Conservation (phyloP, 2,113 vertebrate species). For the Corapipo altera region DNA sequence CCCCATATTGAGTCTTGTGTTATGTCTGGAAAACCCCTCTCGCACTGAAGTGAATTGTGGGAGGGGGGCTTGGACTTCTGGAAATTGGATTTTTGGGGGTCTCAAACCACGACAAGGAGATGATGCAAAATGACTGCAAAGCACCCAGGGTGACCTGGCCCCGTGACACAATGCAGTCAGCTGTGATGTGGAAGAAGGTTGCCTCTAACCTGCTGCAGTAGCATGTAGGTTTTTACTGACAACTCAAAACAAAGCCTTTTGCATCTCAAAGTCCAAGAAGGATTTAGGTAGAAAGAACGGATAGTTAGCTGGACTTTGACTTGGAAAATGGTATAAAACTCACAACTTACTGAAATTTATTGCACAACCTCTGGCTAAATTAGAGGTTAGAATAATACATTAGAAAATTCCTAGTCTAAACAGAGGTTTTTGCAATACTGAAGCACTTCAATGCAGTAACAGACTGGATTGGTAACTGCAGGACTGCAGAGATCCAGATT, state of each 20-base stretch:
- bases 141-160: accelerated
- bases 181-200: background rate
- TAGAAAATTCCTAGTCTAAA: background rate
- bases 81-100: too few relatives aligned
- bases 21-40: too few relatives aligned
- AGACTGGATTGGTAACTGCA: background rate
- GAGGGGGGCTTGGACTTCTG: too few relatives aligned
- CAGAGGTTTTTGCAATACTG: background rate
- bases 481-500: background rate
- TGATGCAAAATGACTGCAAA: background rate
- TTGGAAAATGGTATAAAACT: background rate
- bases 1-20: too few relatives aligned
- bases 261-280: background rate
- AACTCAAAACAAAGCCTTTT: background rate
- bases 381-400: background rate
- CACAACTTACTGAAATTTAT: background rate
- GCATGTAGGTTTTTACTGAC: background rate
- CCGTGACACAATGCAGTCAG: background rate
- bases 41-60: too few relatives aligned
- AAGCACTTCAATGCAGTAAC: background rate
- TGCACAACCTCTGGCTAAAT: background rate
- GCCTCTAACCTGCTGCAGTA: background rate
- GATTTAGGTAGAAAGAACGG: background rate
- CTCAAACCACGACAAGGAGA: background rate
- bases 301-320: background rate